Conservation (phyloP, 2,113 vertebrate genomes). For the Nyctibius bracteatus region DNA sequence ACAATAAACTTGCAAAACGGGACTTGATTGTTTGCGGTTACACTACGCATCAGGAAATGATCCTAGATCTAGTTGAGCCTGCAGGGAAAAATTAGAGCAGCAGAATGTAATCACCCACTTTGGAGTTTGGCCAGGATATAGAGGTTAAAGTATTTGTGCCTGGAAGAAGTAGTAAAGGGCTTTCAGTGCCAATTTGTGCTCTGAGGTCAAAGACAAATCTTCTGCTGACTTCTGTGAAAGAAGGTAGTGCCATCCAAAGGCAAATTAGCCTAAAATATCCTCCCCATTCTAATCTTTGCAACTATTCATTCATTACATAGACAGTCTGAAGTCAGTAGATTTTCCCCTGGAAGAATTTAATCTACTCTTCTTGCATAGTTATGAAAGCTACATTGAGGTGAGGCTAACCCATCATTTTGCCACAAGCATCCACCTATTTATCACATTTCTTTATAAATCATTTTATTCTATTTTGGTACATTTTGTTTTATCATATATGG, state of each 20-base stretch:
- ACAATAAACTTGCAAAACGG: not conserved
- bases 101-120: not conserved
- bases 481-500: not conserved
- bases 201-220: not conserved
- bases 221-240: not conserved
- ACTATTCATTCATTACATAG: not conserved
- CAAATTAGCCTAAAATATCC: not conserved
- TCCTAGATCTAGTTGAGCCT: not conserved
- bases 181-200: not conserved
- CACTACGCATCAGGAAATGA: not conserved
- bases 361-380: not conserved
- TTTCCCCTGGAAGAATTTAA: not conserved
- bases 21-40: not conserved
- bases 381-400: not conserved
- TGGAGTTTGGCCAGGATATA: not conserved
- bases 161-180: not conserved
- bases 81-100: not conserved
- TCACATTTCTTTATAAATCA: not conserved
- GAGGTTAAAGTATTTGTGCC: not conserved
- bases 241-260: not conserved
- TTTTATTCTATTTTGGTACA: not conserved
- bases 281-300: not conserved
- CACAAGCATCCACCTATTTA: not conserved
- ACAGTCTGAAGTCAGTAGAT: not conserved
- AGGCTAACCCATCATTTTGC: not conserved